Conservation (phyloP, 2,888 invertebrate species). For the Caenorhabditis angaria region DNA sequence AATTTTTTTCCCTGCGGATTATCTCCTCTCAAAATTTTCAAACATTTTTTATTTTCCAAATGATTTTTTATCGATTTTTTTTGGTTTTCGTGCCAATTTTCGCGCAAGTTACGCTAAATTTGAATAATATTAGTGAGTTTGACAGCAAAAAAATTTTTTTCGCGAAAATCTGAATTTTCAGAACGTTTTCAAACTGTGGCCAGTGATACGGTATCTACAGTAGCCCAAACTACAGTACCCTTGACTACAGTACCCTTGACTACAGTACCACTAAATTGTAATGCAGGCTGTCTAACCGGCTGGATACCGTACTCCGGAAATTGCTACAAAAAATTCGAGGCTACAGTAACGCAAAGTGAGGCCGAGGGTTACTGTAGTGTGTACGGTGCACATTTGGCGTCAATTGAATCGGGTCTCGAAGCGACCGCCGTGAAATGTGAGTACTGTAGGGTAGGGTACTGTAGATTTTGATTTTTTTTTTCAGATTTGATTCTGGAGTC, state of each 20-base stretch:
- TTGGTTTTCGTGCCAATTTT: background rate
- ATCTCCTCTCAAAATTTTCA: too few relatives aligned
- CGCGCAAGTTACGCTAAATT: background rate
- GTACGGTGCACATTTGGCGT: constrained; percentile 23
- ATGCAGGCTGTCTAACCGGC: constrained; percentile 23
- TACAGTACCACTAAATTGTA: constrained; percentile 13
- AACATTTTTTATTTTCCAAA: too few relatives aligned
- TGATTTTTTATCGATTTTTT: constrained; percentile 3
- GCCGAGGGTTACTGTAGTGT: constrained; percentile 21
- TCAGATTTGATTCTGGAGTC: constrained; percentile 21
- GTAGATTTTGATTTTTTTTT: background rate
- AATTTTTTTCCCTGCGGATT: too few relatives aligned
- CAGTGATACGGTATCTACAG: background rate
- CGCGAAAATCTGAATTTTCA: constrained; percentile 21
- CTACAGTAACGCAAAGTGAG: background rate
- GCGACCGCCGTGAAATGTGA: constrained; percentile 21
- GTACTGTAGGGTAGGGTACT: background rate
- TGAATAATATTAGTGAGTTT: background rate
- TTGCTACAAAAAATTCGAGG: constrained; percentile 20
- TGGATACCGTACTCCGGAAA: constrained; percentile 25
- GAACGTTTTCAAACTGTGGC: too few relatives aligned
- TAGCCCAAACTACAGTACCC: background rate
- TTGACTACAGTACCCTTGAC: constrained; percentile 8
- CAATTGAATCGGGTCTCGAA: constrained; percentile 17
- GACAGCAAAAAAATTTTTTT: background rate